Percentiles rank a stretch among this genome's conserved stretches.
These are phyloP conservation scores for Oceanites oceanicus DNA, from an alignment of 2,113 vertebrate genomes.

Conservation along the genomic window DNA sequence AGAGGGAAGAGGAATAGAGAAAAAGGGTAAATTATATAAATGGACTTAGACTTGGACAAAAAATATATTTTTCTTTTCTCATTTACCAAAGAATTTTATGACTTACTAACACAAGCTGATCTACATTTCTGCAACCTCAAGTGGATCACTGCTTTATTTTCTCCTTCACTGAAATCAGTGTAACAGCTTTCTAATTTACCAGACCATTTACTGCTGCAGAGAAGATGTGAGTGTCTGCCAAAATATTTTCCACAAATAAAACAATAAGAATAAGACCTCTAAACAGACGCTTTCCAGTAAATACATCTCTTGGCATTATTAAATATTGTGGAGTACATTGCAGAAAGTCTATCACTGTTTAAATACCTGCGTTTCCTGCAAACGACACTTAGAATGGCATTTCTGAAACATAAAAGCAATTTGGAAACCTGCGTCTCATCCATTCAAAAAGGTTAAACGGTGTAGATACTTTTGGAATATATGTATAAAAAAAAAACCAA, in stretches of 20 bases:
- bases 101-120: background rate
- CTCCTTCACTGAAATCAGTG: background rate
- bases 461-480: background rate
- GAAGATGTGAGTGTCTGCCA: background rate
- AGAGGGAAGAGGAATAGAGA: background rate
- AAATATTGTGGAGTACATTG: background rate
- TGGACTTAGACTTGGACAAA: background rate
- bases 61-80: background rate
- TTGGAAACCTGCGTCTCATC: background rate
- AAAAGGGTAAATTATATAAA: background rate
- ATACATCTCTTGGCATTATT: background rate
- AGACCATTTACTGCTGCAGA: background rate
- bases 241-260: background rate
- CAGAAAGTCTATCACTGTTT: background rate
- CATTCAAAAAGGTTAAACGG: background rate
- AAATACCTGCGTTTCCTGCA: background rate
- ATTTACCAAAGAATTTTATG: background rate
- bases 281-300: background rate
- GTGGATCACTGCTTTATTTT: background rate
- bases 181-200: background rate
- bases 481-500: rapidly evolving
- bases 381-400: background rate
- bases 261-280: background rate
- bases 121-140: background rate
- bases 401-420: background rate